phyloP scores from a whole-genome alignment of 2,888 invertebrate genomes.

The Amiota minor region DNA sequence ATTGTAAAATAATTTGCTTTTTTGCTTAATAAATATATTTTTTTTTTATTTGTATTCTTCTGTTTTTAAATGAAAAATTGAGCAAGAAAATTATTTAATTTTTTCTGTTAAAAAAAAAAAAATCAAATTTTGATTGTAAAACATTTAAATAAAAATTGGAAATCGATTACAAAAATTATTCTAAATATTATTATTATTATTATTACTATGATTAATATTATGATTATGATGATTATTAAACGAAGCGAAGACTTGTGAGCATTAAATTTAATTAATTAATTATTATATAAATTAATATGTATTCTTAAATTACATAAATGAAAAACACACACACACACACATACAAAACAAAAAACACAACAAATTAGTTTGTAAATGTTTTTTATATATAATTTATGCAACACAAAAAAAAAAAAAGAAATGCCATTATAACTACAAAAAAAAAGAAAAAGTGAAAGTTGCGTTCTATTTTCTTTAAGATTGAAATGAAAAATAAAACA shows the following conservation, averaged over 20 bases:
- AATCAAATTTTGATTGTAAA: conserved; percentile 7
- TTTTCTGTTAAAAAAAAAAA: neutral
- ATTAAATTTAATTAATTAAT: conserved; percentile 59
- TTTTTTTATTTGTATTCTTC: neutral
- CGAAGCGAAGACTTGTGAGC: conserved; percentile 67
- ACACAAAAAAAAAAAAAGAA: conserved; percentile 46
- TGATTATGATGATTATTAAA: conserved; percentile 16
- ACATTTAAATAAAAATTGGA: neutral
- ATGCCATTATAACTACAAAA: conserved; percentile 59
- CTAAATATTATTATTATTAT: no score
- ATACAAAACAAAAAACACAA: conserved; percentile 58
- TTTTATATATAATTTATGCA: conserved; percentile 57
- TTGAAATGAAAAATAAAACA: conserved; percentile 22
- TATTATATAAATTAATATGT: conserved; percentile 44
- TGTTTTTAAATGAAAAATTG: neutral
- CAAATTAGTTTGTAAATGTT: conserved; percentile 67
- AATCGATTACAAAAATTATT: conserved; percentile 1
- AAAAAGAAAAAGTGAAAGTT: conserved; percentile 34
- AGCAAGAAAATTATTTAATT: no score
- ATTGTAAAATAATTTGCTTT: neutral
- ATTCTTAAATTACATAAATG: conserved; percentile 56
- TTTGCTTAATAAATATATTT: conserved; percentile 21
- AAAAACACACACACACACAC: conserved; percentile 47
- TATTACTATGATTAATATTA: neutral
- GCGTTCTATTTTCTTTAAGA: conserved; percentile 28